Base-by-base conservation (phyloP, 2,797 vertebrate species). In the Acrossocheilus wenchowensis region DNA sequence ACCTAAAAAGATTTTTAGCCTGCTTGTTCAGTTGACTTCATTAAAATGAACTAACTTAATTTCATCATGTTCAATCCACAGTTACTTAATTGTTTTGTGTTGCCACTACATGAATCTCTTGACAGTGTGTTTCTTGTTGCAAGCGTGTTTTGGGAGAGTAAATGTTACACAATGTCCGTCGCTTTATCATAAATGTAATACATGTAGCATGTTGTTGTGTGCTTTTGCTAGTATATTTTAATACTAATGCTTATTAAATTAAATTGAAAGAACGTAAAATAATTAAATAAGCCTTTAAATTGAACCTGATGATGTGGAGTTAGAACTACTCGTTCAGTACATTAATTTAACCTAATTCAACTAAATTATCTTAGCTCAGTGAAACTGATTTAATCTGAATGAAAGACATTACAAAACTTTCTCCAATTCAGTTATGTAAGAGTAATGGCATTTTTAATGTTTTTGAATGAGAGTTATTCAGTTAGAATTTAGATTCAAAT, bases 31-130 rank as follows among this genome's bases (percentile, higher is more conserved):
- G 8, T 64, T 64, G 19, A 6, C 23, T 45, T 41, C 4, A 41
- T 26, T 60, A 3, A 36, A 77, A 54, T 77, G 10, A 23, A 52
- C 50, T 77, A 77, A n/a, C 21, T 14, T 79, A 62, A 78, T 78
- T 17, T 43, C 14, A 78, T 62, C 36, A n/a, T 39, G 5, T 41
- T 78, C 34, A 60, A 5, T 23, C 10, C 30, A 54, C 5, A 3
- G 30, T 36, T 68, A 36, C 19, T 36, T 77, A 75, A 75, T 50
- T 1, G 52, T 73, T 45, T 73, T 73, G 23, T 73, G 23, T 17
- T 48, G 39, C 69, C 26, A 66, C 26, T 30, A 17, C 62, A 34
- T 60, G 54, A 57, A 57, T 57, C 54, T 57, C 54, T 57, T 23
- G 60, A 62, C 41, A 7, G 2, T 12, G 9, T 39, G 21, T 72